Evolutionary conservation across 1,140 invertebrate species (phyloP).

Genomic region (Belonocnema kinseyi): DNA sequence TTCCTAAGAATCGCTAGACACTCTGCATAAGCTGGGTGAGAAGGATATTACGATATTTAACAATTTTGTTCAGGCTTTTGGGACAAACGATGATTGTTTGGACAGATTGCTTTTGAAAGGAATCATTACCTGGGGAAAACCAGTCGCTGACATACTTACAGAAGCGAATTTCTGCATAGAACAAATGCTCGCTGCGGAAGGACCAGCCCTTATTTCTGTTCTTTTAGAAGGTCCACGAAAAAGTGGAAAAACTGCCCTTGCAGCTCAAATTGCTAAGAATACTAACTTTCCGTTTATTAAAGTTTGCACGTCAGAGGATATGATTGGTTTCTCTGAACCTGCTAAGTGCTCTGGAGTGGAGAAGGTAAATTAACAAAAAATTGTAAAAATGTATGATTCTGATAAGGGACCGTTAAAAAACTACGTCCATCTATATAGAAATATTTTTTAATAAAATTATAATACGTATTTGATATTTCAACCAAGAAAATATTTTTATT

Average conservation of each 20-base stretch:
- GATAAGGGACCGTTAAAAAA: too few species aligned
- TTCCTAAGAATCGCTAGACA: too few species aligned
- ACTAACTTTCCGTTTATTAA: constrained; percentile 99
- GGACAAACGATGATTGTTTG: constrained; percentile 90
- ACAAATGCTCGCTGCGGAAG: constrained; percentile 89
- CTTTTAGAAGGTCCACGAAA: constrained; percentile 95
- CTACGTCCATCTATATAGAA: too few species aligned
- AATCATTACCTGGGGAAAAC: constrained; percentile 93
- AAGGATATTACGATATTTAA: constrained; percentile 32
- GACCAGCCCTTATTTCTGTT: constrained; percentile 90
- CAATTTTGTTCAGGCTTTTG: constrained; percentile 85
- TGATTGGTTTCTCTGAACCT: constrained; percentile 98
- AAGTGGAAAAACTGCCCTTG: constrained; percentile 96
- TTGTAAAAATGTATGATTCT: too few species aligned
- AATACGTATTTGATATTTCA: too few species aligned
- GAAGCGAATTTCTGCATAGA: constrained; percentile 94
- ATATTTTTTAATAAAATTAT: too few species aligned
- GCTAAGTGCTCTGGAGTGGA: constrained; percentile 96
- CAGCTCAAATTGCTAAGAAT: constrained; percentile 95
- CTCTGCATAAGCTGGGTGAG: too few species aligned
- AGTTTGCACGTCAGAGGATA: constrained; percentile 97
- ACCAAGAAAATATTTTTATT: too few species aligned
- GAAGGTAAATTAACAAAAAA: constrained; percentile 80
- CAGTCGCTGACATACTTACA: constrained; percentile 90
- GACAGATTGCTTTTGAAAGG: constrained; percentile 89